Base-by-base conservation (phyloP, 1,140 invertebrate genomes). In the Kradibia gibbosae region DNA sequence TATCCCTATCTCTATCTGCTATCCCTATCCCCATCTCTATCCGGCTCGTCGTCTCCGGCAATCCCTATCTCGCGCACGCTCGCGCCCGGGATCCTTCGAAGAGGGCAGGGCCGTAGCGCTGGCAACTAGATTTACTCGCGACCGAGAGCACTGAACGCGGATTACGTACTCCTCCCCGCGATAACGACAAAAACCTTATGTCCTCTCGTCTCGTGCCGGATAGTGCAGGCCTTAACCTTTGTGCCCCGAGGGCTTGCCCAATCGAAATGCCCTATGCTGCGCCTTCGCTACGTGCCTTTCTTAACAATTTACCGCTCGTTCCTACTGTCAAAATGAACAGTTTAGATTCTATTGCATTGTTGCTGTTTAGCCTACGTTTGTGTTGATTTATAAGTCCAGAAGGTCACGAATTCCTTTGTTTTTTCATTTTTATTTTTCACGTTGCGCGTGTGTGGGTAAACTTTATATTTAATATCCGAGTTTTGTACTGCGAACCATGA, bases 81-180 rank as follows among this genome's bases (percentile, higher is more conserved):
- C 74, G 57, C 55, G 39, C n/a, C n/a, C n/a, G 22, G 55, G 25
- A 71, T 60, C 67, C 78, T 60, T 80, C 36, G 55, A 80, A 72
- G 70, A 62, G 78, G 78, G 78, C 77, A 79, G 77, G 77, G 77
- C 77, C 67, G 67, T 78, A 70, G 62, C 67, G 60, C 55, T 78
- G 71, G 81, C 82, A 82, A 70, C 62, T 65, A 20, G 62, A 67
- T 67, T 67, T 36, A 13, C 62, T 36, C 34, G 20, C 36, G 36
- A n/a, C 62, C 28, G 39, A 67, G 62, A 67, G 17, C 36, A 67
- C 10, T 36, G 62, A 4, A 20, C 22, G 22, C 50, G 50, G 15
- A 53, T 20, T 48, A 28, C 20, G 20, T 70, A 34, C 34, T 45
- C 42, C n/a, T 20, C n/a, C 36, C 39, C 17, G 20, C 34, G 34